Conservation (phyloP, 2,888 invertebrate species). For the Peribatodes rhomboidaria region DNA sequence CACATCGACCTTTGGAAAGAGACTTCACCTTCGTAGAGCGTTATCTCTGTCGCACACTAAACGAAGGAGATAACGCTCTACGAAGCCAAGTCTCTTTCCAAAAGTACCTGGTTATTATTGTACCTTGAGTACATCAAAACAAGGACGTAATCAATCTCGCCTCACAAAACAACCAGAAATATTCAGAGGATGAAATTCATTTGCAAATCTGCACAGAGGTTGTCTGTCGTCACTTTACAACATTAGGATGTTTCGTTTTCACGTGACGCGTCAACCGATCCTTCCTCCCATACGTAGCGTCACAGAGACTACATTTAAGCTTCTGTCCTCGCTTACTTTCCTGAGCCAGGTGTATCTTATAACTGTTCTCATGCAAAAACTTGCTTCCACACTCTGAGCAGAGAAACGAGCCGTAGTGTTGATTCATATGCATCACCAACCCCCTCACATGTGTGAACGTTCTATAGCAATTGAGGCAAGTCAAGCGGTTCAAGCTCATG, state of each 20-base stretch:
- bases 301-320: not conserved
- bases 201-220: too few relatives aligned
- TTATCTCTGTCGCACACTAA: too few relatives aligned
- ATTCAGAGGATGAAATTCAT: too few relatives aligned
- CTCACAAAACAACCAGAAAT: too few relatives aligned
- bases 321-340: not conserved
- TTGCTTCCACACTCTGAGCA: conserved; percentile 1
- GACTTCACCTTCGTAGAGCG: too few relatives aligned
- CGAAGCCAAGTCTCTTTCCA: too few relatives aligned
- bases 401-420: conserved; percentile 4
- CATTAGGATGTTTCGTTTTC: not conserved
- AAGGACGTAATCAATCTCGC: too few relatives aligned
- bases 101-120: too few relatives aligned
- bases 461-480: not conserved
- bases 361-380: not conserved
- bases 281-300: not conserved
- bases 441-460: not conserved
- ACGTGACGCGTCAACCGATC: not conserved
- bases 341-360: not conserved
- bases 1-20: too few relatives aligned
- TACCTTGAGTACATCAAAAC: too few relatives aligned
- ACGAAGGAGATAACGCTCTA: too few relatives aligned
- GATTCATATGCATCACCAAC: conserved; percentile 5
- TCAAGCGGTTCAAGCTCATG: not conserved
- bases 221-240: too few relatives aligned